Evolutionary conservation across 2,797 vertebrate species (phyloP), one percentile per base, ranked within the genome.

Genomic region (Spheniscus humboldti): DNA sequence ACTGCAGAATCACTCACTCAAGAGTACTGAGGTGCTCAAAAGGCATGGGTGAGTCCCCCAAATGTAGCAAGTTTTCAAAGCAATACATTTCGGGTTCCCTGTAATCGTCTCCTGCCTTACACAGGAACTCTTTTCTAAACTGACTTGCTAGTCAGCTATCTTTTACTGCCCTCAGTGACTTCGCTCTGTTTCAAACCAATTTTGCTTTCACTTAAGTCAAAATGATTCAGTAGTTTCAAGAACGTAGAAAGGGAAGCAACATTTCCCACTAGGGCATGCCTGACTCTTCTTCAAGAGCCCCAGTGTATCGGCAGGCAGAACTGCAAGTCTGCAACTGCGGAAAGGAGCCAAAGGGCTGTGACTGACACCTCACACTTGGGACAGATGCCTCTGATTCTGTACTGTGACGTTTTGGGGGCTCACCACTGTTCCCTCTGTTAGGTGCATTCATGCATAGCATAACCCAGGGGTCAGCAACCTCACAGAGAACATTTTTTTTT

Each of bases 391-490:
- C 48, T 11, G 0, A n/a, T 39, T 92, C 73, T 39, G 39, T 64
- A 56, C 56, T 57, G 56, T 33, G 59, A 76, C 6, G 2, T 11
- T 89, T 7, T 27, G 30, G 41, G 59, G 27, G 45, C 22, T 96
- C 63, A 86, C 20, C n/a, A 69, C 24, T 2, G 0, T 37, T 94
- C 39, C 81, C 39, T 79, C 13, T 82, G 43, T 76, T 45, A 87
- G 73, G 33, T 35, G 43, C 14, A 82, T 66, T 95, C 89, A 94
- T 94, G 74, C 96, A 91, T 3, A 95, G 92, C 89, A 52, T 87
- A 97, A 94, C 67, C 92, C 89, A 97, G 71, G 91, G 87, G 85
- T 87, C 78, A 91, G 94, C 94, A 92, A 79, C 87, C 86, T 94
- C 78, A 89, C 18, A 84, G n/a, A 48, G 24, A 81, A 60, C 2